These are phyloP conservation scores for Caenorhabditis plicata DNA, from an alignment of 2,888 invertebrate genomes.

Conservation along the genomic window DNA sequence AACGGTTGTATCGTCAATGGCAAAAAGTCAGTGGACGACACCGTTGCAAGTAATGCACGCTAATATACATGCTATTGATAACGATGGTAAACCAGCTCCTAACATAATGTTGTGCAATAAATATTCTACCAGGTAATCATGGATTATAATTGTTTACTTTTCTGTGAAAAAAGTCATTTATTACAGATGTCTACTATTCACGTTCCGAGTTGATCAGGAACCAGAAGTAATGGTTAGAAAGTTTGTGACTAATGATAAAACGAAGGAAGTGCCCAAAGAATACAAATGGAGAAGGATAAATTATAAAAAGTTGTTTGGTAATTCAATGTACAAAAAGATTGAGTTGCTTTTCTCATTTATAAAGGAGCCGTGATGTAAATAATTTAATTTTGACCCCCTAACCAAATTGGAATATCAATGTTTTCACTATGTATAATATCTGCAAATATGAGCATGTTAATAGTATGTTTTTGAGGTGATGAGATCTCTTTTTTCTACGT, in stretches of 20 bases:
- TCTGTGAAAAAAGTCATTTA: background rate
- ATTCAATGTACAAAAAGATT: constrained; percentile 53
- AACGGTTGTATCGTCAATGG: constrained; percentile 7
- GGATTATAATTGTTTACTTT: background rate
- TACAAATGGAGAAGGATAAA: constrained; percentile 34
- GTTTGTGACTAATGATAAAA: constrained; percentile 18
- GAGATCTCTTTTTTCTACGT: too few relatives aligned
- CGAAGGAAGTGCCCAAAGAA: constrained; percentile 6
- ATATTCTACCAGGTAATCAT: constrained; percentile 32
- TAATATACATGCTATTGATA: constrained; percentile 51
- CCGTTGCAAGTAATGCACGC: constrained; percentile 44
- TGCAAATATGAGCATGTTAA: too few relatives aligned
- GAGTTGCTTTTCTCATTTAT: constrained; percentile 41
- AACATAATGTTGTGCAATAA: constrained; percentile 53
- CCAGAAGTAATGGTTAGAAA: constrained; percentile 32
- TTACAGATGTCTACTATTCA: constrained; percentile 44
- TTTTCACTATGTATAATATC: too few relatives aligned
- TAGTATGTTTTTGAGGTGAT: too few relatives aligned
- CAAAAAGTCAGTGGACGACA: constrained; percentile 23
- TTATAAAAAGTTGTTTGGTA: constrained; percentile 47
- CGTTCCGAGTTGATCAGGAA: constrained; percentile 37
- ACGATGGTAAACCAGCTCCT: constrained; percentile 47
- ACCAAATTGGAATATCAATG: too few relatives aligned
- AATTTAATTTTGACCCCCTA: too few relatives aligned
- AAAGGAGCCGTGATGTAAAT: constrained; percentile 5